Base-by-base conservation (phyloP, 1,140 invertebrate genomes). In the Anastrepha obliqua region DNA sequence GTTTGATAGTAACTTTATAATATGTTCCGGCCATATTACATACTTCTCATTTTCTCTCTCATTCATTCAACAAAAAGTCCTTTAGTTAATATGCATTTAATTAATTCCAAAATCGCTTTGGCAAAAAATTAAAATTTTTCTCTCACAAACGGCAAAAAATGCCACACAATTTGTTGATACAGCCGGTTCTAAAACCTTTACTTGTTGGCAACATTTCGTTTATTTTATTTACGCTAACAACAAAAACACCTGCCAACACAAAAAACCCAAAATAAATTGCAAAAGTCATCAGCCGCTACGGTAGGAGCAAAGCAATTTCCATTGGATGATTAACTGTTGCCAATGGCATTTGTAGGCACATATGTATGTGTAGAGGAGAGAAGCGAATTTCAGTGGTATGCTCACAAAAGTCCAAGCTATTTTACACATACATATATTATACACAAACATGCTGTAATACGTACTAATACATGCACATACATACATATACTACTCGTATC, bases 241-340 rank as follows among this genome's bases (percentile, higher is more conserved):
- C 29, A 29, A 29, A 29, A 29, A 29, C 29, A 29, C 29, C 29
- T 29, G 29, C 29, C 29, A 29, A 29, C 29, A 29, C 29, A 29
- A 29, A 29, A 29, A 29, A 29, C 29, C 29, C 29, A 29, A 81
- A 55, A 20, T 55, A 11, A 55, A 81, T 9, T 81, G 17, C 74
- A 9, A 42, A 3, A 81, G 74, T 81, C 47, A 81, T 29, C 74
- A 81, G 74, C 74, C 74, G 47, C 29, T 6, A 51, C 17, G n/a
- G 15, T 15, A 51, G 47, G 2, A 55, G 70, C 47, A 20, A 58
- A 81, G 20, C 74, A 81, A 81, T 55, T 81, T 81, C 74, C 74
- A 81, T 55, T 81, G 74, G 47, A 81, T 81, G 47, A 81, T 81
- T 81, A 81, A 81, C 47, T 47, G 44, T 81, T 81, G 74, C 74